Evolutionary conservation across 2,113 vertebrate genomes (phyloP).

Genomic region (Zosterops borbonicus): DNA sequence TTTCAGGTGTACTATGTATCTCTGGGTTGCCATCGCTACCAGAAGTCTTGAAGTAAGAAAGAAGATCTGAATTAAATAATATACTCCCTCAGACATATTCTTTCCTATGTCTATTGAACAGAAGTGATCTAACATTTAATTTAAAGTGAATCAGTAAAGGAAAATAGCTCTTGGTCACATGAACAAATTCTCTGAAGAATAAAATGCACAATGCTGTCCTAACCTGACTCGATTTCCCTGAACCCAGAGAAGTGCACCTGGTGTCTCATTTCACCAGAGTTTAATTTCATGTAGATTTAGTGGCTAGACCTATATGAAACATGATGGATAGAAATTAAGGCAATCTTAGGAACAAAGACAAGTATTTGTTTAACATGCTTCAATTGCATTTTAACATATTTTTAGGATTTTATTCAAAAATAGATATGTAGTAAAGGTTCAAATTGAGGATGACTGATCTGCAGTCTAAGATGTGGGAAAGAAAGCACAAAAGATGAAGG

Average conservation of each 20-base stretch:
- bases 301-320: not conserved
- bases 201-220: not conserved
- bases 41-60: not conserved
- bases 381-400: not conserved
- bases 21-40: not conserved
- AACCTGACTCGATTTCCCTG: not conserved
- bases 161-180: not conserved
- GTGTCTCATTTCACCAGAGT: not conserved
- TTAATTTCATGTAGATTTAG: not conserved
- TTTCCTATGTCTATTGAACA: not conserved
- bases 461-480: not conserved
- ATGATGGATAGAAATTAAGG: not conserved
- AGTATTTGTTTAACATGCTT: not conserved
- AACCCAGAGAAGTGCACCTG: not conserved
- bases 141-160: not conserved
- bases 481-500: not conserved
- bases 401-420: not conserved
- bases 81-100: not conserved
- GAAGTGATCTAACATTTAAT: not conserved
- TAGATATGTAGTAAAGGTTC: not conserved
- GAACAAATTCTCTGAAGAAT: not conserved
- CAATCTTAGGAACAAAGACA: not conserved
- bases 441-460: not conserved
- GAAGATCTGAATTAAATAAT: not conserved
- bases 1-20: not conserved